These are phyloP conservation scores for Xyrauchen texanus DNA, from an alignment of 2,113 vertebrate genomes.

Conservation along the genomic window DNA sequence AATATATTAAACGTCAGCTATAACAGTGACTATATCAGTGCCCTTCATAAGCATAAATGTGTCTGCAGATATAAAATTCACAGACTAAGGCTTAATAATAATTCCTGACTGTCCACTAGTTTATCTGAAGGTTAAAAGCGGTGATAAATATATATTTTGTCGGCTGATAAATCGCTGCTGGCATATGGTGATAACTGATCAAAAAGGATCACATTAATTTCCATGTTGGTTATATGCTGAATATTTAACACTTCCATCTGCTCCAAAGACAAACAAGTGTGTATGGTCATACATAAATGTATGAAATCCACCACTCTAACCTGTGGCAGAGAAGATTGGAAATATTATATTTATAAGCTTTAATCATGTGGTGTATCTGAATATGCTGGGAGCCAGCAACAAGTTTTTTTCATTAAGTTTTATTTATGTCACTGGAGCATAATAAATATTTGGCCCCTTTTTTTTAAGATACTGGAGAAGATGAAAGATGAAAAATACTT, in stretches of 20 bases:
- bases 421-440: too few relatives aligned
- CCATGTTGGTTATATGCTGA: slow-evolving; percentile 54
- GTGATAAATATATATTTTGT: slow-evolving; percentile 65
- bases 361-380: slow-evolving; percentile 22
- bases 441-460: too few relatives aligned
- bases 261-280: slow-evolving; percentile 36
- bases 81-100: background rate
- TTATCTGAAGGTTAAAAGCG: slow-evolving; percentile 26
- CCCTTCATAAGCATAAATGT: background rate
- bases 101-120: slow-evolving; percentile 33
- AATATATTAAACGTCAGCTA: background rate
- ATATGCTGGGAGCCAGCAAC: background rate
- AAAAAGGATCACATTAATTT: slow-evolving; percentile 60
- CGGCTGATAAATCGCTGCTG: slow-evolving; percentile 60
- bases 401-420: background rate
- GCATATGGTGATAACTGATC: slow-evolving; percentile 50
- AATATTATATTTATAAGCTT: slow-evolving; percentile 16
- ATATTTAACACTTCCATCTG: slow-evolving; percentile 70
- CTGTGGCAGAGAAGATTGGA: background rate
- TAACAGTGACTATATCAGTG: background rate
- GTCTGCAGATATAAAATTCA: background rate
- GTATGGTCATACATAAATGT: slow-evolving; percentile 58
- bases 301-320: slow-evolving; percentile 28
- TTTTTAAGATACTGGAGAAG: too few relatives aligned
- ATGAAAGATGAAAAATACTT: too few relatives aligned